These are phyloP conservation scores for Macheiramphus alcinus DNA, from an alignment of 2,113 vertebrate species.

Conservation along the genomic window DNA sequence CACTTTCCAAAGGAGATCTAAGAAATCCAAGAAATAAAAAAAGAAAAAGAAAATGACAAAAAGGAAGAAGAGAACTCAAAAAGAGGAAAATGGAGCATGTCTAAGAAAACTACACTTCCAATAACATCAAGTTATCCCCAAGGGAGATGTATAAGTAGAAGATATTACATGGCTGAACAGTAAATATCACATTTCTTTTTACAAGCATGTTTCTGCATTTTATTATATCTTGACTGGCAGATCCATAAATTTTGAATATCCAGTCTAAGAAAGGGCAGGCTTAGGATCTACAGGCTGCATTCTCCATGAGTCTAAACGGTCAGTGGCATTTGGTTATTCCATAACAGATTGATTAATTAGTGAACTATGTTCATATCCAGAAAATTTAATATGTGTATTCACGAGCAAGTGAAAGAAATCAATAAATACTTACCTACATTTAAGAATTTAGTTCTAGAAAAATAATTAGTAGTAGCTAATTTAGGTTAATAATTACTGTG, in stretches of 20 bases:
- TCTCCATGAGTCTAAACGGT: neutral
- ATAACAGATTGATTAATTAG: neutral
- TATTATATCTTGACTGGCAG: conserved; percentile 39
- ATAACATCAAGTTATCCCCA: neutral
- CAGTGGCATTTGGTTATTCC: neutral
- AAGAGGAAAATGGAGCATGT: neutral
- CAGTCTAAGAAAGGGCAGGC: neutral
- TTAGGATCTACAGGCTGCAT: neutral
- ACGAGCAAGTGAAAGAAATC: neutral
- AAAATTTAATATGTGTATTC: neutral
- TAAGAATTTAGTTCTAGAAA: neutral
- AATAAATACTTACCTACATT: neutral
- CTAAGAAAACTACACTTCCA: neutral
- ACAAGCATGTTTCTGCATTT: conserved; percentile 58
- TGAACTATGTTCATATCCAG: neutral
- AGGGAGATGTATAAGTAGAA: conserved; percentile 31
- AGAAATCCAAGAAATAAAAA: neutral
- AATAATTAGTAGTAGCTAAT: neutral
- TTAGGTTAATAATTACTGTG: neutral
- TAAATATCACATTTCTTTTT: conserved; percentile 62
- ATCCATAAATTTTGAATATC: conserved; percentile 34
- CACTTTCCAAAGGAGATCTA: neutral
- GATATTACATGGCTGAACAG: conserved; percentile 58
- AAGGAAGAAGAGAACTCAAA: neutral
- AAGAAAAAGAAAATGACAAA: neutral